Evolutionary conservation across 2,888 invertebrate genomes (phyloP), one percentile per base, ranked within the genome.

Genomic region (Tolmerus cingulatus): DNA sequence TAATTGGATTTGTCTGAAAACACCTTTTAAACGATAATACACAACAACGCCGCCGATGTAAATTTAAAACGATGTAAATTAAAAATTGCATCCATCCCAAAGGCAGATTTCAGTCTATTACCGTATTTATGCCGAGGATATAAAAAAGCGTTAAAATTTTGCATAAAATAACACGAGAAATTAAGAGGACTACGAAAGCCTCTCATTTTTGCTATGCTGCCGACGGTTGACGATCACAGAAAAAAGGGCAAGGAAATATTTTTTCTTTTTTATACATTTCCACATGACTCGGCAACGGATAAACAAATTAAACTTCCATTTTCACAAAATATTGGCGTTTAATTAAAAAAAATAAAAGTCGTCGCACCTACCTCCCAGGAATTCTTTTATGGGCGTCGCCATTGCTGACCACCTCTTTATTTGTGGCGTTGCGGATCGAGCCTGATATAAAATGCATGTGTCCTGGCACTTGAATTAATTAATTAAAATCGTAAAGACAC

Each of bases 281-380:
- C 66, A 66, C 23, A 66, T 14, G 66, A 23, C 8, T 27, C 27
- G 34, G n/a, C 37, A 76, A 3, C 23, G 51, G 51, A 27, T 46
- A 46, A 79, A 79, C 51, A 46, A 79, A 79, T 79, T 79, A 79
- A 30, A 55, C 27, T 79, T 79, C 51, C 51, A 79, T 79, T 79
- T 79, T 46, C 27, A 16, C 16, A 23, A 27, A 66, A 79, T 79
- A 46, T 79, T 27, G 66, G 30, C 46, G 27, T 79, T 79, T 51
- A 79, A 79, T 79, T 79, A 46, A 79, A 79, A 46, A 7, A 8
- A 8, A 23, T 5, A 9, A 40, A 9, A 40, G 12, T 40, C 1
- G 27, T 66, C 66, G 66, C 43, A 79, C 79, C 27, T 79, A 79
- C 79, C 79, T 79, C 51, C 43, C 30, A 79, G 79, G 51, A 79